phyloP scores from a whole-genome alignment of 2,797 vertebrate species.

The Pogonophryne albipinna region DNA sequence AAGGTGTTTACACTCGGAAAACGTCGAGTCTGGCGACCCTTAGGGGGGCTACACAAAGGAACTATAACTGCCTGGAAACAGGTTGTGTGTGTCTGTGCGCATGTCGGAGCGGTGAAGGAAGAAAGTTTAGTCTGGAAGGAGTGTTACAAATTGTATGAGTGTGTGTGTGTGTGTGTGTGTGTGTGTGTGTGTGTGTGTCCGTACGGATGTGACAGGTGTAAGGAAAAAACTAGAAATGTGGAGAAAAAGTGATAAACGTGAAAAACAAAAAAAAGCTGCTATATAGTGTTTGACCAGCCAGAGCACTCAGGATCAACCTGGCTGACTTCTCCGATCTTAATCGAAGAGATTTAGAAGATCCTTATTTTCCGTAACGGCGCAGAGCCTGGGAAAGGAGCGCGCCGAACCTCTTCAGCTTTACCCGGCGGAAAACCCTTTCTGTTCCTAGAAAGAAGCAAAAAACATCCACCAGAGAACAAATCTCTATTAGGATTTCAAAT shows the following conservation, averaged over 20 bases:
- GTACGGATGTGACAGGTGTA: slow-evolving; percentile 50
- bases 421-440: slow-evolving; percentile 55
- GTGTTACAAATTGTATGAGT: slow-evolving; percentile 65
- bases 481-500: slow-evolving; percentile 84
- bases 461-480: slow-evolving; percentile 84
- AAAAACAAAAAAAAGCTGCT: slow-evolving; percentile 88
- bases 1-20: slow-evolving; percentile 85
- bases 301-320: slow-evolving; percentile 88
- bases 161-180: no score
- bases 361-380: slow-evolving; percentile 74
- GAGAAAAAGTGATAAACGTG: slow-evolving; percentile 73
- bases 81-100: slow-evolving; percentile 60
- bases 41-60: slow-evolving; percentile 82
- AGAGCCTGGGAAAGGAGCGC: slow-evolving; percentile 72
- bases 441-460: slow-evolving; percentile 66
- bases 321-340: slow-evolving; percentile 80
- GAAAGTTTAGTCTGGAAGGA: slow-evolving; percentile 41
- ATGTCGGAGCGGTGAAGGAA: slow-evolving; percentile 11
- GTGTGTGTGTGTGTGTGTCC: slow-evolving; percentile 28
- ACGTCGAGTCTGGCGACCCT: slow-evolving; percentile 74
- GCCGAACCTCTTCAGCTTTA: slow-evolving; percentile 84
- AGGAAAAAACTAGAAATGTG: slow-evolving; percentile 38
- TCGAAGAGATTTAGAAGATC: slow-evolving; percentile 64
- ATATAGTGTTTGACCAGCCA: slow-evolving; percentile 86
- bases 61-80: slow-evolving; percentile 84